Conservation (phyloP, 2,888 invertebrate species). For the Meandrusa payeni region DNA sequence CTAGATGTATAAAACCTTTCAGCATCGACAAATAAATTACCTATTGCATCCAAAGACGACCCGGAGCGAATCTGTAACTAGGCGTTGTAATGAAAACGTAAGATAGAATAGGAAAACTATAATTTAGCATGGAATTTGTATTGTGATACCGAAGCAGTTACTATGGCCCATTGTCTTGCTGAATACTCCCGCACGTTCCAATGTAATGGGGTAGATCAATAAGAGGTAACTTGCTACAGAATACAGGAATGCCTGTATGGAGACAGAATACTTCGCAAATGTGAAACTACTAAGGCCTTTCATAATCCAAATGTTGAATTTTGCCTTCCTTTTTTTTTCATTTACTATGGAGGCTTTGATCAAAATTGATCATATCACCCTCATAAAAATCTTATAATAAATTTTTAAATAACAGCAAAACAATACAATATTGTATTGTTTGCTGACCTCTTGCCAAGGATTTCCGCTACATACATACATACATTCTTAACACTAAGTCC, state of each 20-base stretch:
- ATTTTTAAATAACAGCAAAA: no score
- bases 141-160: slow-evolving; percentile 55
- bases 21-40: no score
- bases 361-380: no score
- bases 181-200: slow-evolving; percentile 45
- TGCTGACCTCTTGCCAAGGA: no score
- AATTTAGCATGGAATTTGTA: slow-evolving; percentile 64
- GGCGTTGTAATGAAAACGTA: slow-evolving; percentile 45
- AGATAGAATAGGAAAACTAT: slow-evolving; percentile 57
- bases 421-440: no score
- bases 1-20: no score
- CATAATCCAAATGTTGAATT: not conserved
- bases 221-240: slow-evolving; percentile 23
- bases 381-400: no score
- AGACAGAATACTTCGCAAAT: no score
- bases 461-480: no score
- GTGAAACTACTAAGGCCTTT: not conserved
- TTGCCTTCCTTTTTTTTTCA: no score
- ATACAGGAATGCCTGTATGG: slow-evolving; percentile 2
- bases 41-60: slow-evolving; percentile 11
- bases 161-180: slow-evolving; percentile 30
- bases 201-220: slow-evolving; percentile 38
- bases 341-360: no score
- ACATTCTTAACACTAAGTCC: no score
- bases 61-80: slow-evolving; percentile 26